Evolutionary conservation across 2,797 vertebrate species (phyloP), one percentile per base, ranked within the genome.

Genomic region (Cirrhinus molitorella): DNA sequence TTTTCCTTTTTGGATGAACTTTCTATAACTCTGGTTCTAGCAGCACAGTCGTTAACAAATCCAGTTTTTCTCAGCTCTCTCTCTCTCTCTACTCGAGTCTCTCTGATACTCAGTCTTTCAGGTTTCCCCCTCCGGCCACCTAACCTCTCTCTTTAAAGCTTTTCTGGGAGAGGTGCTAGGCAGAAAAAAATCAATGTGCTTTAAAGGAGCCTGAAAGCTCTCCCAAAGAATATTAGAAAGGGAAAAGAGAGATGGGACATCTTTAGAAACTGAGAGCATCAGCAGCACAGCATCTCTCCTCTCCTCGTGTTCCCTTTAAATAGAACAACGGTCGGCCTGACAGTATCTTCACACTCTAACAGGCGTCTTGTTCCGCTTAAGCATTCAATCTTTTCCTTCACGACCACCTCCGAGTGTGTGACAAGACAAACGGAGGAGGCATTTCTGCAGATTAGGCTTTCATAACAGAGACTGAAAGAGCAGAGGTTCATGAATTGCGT

Each of bases 171-270:
- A 78, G 81, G 80, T 63, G 59, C 25, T 31, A 72, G 79, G 51
- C 51, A 21, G 47, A 37, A 55, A 34, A 85, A 87, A 87, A 93
- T 91, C 86, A 70, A 92, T 91, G 87, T 77, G 47, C 79, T 79
- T 83, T 83, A 83, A 79, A 67, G 45, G 81, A 74, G 57, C 88
- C 89, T 88, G 74, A 71, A 90, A 90, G 53, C 53, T 80, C 51
- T 80, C 37, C 66, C 31, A 47, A 70, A 73, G 28, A 65, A 87
- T 25, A 43, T 80, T 72, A 83, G 81, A 81, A 85, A 85, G 16
- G 53, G 68, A 23, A 80, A 45, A 53, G 53, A 79, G 9, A 68
- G 47, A 61, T n/a, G 61, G 37, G 37, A 55, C 9, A 5, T 72
- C 17, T 72, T 72, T n/a, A 61, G 53, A 72, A 71, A 57, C 57